phyloP scores from a whole-genome alignment of 1,140 invertebrate genomes.

The Trypoxylus dichotomus region DNA sequence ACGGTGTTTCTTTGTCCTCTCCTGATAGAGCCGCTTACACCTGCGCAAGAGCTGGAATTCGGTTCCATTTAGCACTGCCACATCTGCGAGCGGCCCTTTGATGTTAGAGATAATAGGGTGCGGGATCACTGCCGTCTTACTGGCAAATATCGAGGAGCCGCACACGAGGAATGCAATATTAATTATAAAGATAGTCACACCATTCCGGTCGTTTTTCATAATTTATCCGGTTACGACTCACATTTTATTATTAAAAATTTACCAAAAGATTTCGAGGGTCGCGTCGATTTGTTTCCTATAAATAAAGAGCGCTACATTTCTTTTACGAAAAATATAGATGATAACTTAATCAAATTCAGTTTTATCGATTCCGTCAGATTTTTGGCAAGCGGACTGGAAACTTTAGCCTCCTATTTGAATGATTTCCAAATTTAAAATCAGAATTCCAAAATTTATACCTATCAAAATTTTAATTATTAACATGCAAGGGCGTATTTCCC shows the following conservation, averaged over 20 bases:
- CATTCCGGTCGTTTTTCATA: no score
- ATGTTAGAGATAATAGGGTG: not conserved
- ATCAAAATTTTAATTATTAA: slow-evolving; percentile 39
- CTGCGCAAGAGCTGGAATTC: not conserved
- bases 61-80: not conserved
- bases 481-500: slow-evolving; percentile 42
- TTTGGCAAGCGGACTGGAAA: slow-evolving; percentile 37
- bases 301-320: slow-evolving; percentile 44
- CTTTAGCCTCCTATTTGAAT: slow-evolving; percentile 39
- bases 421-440: slow-evolving; percentile 25
- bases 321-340: slow-evolving; percentile 38
- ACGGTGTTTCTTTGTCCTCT: not conserved
- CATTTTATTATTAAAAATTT: not conserved
- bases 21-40: not conserved
- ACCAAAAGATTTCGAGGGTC: slow-evolving; percentile 30
- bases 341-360: slow-evolving; percentile 33
- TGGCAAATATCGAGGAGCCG: not conserved
- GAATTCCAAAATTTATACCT: slow-evolving; percentile 3
- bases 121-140: not conserved
- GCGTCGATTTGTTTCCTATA: slow-evolving; percentile 34
- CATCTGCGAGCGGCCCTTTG: not conserved
- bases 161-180: not conserved
- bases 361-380: slow-evolving; percentile 45
- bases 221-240: not conserved
- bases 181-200: not conserved